Percentiles rank a stretch among this genome's conserved stretches.
These are phyloP conservation scores for Aspidiotus rigidus DNA, from an alignment of 2,888 invertebrate genomes.

Conservation along the genomic window DNA sequence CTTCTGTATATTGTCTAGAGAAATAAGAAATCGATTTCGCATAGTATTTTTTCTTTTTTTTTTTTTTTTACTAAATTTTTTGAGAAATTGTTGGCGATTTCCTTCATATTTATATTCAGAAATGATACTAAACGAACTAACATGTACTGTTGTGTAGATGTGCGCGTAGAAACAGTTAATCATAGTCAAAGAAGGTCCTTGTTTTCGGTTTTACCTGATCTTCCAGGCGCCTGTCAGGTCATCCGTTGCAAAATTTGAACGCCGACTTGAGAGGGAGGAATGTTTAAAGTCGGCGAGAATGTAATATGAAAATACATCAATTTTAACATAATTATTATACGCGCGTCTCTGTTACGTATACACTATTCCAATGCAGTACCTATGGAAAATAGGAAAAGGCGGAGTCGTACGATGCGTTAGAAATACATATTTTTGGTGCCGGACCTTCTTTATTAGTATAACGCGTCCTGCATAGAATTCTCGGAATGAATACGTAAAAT, in stretches of 20 bases:
- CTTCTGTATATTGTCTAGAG: background rate
- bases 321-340: conserved; percentile 1
- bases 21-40: background rate
- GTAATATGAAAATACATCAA: background rate
- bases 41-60: background rate
- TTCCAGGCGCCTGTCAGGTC: background rate
- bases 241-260: background rate
- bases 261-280: background rate
- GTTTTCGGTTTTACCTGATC: background rate
- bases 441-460: conserved; percentile 1
- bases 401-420: background rate
- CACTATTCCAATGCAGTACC: background rate
- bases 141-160: too few relatives aligned
- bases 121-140: too few relatives aligned
- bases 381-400: conserved; percentile 4
- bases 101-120: too few relatives aligned
- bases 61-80: background rate
- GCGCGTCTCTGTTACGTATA: background rate
- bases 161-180: background rate
- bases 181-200: background rate
- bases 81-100: background rate
- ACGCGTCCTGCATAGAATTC: background rate
- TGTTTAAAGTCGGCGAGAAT: background rate
- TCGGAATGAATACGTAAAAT: too few relatives aligned
- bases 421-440: conserved; percentile 2